phyloP scores from a whole-genome alignment of 1,140 invertebrate genomes.

The Drosophila nannoptera region DNA sequence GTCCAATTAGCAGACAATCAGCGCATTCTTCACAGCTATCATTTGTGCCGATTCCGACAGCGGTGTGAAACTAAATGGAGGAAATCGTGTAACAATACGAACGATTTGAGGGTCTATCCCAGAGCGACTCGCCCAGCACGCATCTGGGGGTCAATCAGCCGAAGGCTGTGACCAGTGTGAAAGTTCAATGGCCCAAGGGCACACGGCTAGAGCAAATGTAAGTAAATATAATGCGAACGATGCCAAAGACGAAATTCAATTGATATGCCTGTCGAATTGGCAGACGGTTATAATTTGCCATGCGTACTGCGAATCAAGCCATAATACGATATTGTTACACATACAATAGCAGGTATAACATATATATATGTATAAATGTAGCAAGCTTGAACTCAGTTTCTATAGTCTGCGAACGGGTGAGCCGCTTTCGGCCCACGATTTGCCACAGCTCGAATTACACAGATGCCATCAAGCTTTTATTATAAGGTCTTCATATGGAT shows the following conservation, averaged over 20 bases:
- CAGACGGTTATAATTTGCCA: conserved; percentile 68
- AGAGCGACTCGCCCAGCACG: conserved; percentile 10
- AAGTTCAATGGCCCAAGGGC: conserved; percentile 36
- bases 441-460: not conserved
- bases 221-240: conserved; percentile 41
- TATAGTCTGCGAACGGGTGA: no score
- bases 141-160: conserved; percentile 51
- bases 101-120: conserved; percentile 50
- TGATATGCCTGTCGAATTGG: conserved; percentile 66
- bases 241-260: conserved; percentile 54
- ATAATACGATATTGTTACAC: not conserved
- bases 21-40: conserved; percentile 46
- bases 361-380: not conserved
- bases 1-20: conserved; percentile 60
- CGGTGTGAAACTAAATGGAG: conserved; percentile 14
- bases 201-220: conserved; percentile 16
- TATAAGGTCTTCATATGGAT: not conserved
- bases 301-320: conserved; percentile 31
- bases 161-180: conserved; percentile 7
- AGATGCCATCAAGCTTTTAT: not conserved
- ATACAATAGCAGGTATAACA: not conserved
- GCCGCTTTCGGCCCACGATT: no score
- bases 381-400: conserved; percentile 13
- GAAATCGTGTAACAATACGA: conserved; percentile 60
- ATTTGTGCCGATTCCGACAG: conserved; percentile 43